These are phyloP conservation scores for Epinotia brunnichana DNA, from an alignment of 2,888 invertebrate species.

Conservation along the genomic window DNA sequence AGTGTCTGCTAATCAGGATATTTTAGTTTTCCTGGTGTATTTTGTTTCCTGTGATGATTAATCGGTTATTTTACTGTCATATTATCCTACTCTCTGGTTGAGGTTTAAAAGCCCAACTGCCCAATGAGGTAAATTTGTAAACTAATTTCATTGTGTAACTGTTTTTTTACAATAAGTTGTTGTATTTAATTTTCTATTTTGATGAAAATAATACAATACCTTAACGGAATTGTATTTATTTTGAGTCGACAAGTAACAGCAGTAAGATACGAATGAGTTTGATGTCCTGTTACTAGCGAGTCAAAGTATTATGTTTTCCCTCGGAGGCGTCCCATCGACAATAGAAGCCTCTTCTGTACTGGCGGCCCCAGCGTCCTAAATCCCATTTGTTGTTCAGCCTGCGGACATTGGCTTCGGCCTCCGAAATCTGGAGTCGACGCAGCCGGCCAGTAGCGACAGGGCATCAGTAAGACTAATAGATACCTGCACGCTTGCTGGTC, in stretches of 20 bases:
- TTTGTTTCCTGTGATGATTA: too few relatives aligned
- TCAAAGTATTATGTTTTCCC: slow-evolving; percentile 20
- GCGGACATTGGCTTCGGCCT: slow-evolving; percentile 77
- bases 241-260: slow-evolving; percentile 15
- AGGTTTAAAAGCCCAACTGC: neutral
- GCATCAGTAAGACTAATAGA: slow-evolving; percentile 74
- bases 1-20: neutral
- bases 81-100: neutral
- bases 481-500: slow-evolving; percentile 63
- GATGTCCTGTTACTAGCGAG: neutral
- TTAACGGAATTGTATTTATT: neutral
- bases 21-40: neutral
- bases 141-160: slow-evolving; percentile 19
- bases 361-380: slow-evolving; percentile 54
- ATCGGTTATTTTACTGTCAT: too few relatives aligned
- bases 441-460: slow-evolving; percentile 74
- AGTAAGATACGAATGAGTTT: neutral
- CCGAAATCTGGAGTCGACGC: slow-evolving; percentile 74
- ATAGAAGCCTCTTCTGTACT: slow-evolving; percentile 49
- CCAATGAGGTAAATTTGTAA: slow-evolving; percentile 32
- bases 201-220: slow-evolving; percentile 21
- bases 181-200: slow-evolving; percentile 5
- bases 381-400: slow-evolving; percentile 70
- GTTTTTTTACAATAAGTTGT: slow-evolving; percentile 21
- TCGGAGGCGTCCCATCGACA: slow-evolving; percentile 18